Conservation (phyloP, 2,888 invertebrate genomes). For the Diogma glabrata region DNA sequence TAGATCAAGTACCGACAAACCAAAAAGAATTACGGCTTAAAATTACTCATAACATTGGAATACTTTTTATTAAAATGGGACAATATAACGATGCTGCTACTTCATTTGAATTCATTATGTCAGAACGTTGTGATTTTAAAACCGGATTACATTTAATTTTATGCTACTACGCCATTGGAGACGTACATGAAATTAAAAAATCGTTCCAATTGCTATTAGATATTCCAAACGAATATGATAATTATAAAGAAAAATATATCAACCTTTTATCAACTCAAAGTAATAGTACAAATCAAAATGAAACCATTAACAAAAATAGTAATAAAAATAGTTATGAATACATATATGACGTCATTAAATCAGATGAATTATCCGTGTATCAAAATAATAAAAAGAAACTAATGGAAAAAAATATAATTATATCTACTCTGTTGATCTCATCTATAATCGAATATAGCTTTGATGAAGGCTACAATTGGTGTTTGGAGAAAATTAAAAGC, state of each 20-base stretch:
- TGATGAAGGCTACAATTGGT: constrained; percentile 69
- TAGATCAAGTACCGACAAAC: constrained; percentile 90
- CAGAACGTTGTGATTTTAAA: constrained; percentile 82
- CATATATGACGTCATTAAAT: constrained; percentile 60
- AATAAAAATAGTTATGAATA: constrained; percentile 12
- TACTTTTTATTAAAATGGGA: constrained; percentile 89
- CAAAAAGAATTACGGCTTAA: constrained; percentile 88
- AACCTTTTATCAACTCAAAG: not conserved
- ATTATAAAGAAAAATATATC: constrained; percentile 51
- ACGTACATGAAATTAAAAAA: constrained; percentile 85
- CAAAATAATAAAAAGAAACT: constrained; percentile 58
- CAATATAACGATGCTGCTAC: constrained; percentile 93
- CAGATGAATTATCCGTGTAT: constrained; percentile 61
- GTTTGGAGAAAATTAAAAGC: constrained; percentile 84
- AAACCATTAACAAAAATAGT: not conserved
- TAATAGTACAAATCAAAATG: not conserved
- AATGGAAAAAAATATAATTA: constrained; percentile 72
- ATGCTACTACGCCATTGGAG: constrained; percentile 80
- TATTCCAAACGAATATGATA: constrained; percentile 72
- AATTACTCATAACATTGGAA: constrained; percentile 91
- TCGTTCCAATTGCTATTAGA: constrained; percentile 84
- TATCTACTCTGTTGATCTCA: constrained; percentile 80
- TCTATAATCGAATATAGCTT: constrained; percentile 64
- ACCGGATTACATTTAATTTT: constrained; percentile 80
- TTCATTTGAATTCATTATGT: constrained; percentile 97